Evolutionary conservation across 2,797 vertebrate species (phyloP), one percentile per base, ranked within the genome.

Genomic region (Heliangelus exortis): DNA sequence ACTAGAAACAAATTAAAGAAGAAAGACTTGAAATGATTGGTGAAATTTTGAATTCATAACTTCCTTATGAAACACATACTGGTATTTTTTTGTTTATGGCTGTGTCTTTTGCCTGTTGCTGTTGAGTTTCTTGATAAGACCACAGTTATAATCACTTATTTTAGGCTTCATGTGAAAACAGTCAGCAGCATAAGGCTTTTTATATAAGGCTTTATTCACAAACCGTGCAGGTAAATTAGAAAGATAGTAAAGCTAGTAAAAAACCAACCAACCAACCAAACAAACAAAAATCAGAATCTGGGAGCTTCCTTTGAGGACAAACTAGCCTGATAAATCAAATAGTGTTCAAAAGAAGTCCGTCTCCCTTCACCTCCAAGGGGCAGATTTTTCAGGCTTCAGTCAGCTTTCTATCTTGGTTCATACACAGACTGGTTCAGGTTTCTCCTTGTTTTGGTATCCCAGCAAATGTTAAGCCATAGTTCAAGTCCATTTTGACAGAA

Each of bases 1-100:
- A 72, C 85, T 87, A 90, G 48, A 82, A 95, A 77, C 15, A 82
- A 93, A 90, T 89, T 90, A 85, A 90, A 92, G 68, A 92, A 76
- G 71, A 90, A 84, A 74, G 29, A 48, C 69, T 87, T 72, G 53
- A 82, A 87, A 68, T 90, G 3, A 68, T 78, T 80, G 85, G 39
- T 75, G 91, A 83, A 89, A 94, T 80, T 68, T 85, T 68, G 54
- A 90, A 85, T 89, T 79, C 15, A 3, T 69, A 69, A 90, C 8
- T 61, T 82, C 5, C 1, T 84, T 87, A 54, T 1, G 6, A 85
- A 95, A 80, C 20, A 22, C 26, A 18, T n/a, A 10, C 22, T 33
- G 36, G 14, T 82, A 67, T 22, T 21, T 68, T 81, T 93, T 82
- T 75, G 21, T 63, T 89, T 79, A 41, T 55, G 39, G 39, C 45